Evolutionary conservation across 2,888 invertebrate species (phyloP), one percentile per base, ranked within the genome.

Genomic region (Emmelina monodactyla): DNA sequence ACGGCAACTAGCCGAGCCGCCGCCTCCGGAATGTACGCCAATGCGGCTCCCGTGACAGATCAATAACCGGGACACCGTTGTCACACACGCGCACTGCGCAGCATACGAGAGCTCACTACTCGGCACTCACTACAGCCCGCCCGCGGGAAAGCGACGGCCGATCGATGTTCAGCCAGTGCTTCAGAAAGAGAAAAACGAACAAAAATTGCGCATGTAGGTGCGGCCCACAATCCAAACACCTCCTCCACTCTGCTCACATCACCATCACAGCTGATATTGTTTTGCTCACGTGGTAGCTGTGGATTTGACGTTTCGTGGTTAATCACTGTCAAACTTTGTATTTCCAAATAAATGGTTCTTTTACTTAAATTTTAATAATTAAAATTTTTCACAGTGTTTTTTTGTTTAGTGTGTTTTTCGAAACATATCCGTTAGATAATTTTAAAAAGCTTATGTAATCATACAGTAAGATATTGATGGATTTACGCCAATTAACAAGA

Each of bases 21-120:
- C 71, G 75, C 75, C 75, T 73, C 70, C 76, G 73, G 76, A 79
- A 79, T 79, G 79, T 80, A 79, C 81, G 60, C 76, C 81, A 81
- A 79, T 81, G 81, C 81, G 80, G 81, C 55, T 71, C 66, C 68
- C 54, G 55, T 54, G 50, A 51, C 56, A 62, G 80, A 78, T 80
- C 80, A 71, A 80, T 80, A 79, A 55, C 60, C 48, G 42, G 59
- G 56, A 59, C 57, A 54, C 44, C 55, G 40, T 31, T 42, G 51
- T 53, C 56, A 67, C 67, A 73, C 76, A 71, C 62, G 75, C 79
- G 76, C 76, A 72, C 62, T 67, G 44, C 58, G 50, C 55, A 46
- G 51, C 51, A 42, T 38, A 35, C 37, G 41, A 41, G 42, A 9
- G 25, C 25, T 25, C 25, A 10, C 4, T 25, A 4, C n/a, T 11